Conservation (phyloP, 1,140 invertebrate genomes). For the Papilio xuthus region DNA sequence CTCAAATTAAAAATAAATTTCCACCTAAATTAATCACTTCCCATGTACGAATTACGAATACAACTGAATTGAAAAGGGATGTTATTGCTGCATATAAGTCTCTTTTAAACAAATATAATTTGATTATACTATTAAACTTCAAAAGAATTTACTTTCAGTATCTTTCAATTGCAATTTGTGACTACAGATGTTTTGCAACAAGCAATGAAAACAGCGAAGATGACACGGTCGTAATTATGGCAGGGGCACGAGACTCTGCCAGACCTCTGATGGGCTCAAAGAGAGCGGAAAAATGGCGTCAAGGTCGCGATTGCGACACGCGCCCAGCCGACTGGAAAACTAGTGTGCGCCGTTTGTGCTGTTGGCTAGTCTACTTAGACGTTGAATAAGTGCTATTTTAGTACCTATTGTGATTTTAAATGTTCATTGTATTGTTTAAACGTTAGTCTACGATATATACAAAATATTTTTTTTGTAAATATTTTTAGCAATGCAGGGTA, state of each 20-base stretch:
- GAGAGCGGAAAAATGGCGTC: slow-evolving; percentile 78
- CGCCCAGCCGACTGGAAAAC: slow-evolving; percentile 69
- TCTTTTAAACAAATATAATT: too few species aligned
- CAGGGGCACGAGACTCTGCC: slow-evolving; percentile 55
- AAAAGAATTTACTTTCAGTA: too few species aligned
- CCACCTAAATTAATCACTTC: background rate
- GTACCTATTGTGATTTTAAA: slow-evolving; percentile 15
- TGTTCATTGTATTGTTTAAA: slow-evolving; percentile 3
- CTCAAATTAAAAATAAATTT: background rate
- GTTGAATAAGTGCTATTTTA: slow-evolving; percentile 18
- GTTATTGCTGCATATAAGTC: too few species aligned
- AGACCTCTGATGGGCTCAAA: slow-evolving; percentile 70
- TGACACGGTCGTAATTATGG: slow-evolving; percentile 52
- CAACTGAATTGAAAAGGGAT: too few species aligned
- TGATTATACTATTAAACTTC: too few species aligned
- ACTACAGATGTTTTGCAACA: slow-evolving; percentile 10
- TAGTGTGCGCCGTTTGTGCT: slow-evolving; percentile 29
- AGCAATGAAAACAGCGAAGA: slow-evolving; percentile 51
- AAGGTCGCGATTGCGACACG: slow-evolving; percentile 74
- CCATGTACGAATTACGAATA: too few species aligned
- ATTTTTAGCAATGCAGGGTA: background rate
- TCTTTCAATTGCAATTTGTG: too few species aligned
- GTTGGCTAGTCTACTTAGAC: slow-evolving; percentile 3
- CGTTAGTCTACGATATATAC: background rate
- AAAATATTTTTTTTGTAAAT: slow-evolving; percentile 7